phyloP scores from a whole-genome alignment of 1,140 invertebrate genomes.

The Trichonephila inaurata region DNA sequence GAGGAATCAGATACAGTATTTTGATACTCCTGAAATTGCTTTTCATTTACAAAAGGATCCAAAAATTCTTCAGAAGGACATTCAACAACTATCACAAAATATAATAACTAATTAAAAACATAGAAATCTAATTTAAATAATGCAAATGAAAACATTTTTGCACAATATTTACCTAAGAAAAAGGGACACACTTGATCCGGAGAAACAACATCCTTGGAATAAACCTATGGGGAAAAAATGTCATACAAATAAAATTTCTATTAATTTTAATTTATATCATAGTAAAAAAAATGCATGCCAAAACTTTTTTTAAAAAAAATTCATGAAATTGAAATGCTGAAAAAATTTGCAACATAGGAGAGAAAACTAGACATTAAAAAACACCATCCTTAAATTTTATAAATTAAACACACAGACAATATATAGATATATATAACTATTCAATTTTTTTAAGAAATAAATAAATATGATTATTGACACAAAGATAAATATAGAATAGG shows the following conservation, averaged over 20 bases:
- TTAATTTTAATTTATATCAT: no score
- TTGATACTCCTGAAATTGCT: slow-evolving; percentile 84
- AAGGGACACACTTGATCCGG: slow-evolving; percentile 86
- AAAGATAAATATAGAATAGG: no score
- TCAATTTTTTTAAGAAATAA: no score
- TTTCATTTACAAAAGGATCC: slow-evolving; percentile 83
- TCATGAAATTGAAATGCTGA: no score
- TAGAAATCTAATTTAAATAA: neutral
- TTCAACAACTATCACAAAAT: slow-evolving; percentile 87
- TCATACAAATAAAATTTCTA: neutral
- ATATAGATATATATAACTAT: no score
- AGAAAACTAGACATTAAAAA: no score
- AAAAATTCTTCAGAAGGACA: slow-evolving; percentile 88
- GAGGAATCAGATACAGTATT: neutral
- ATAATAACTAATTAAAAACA: neutral
- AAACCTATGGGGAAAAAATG: slow-evolving; percentile 85
- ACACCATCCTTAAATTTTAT: no score
- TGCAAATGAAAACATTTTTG: neutral
- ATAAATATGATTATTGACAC: no score
- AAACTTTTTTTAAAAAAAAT: no score
- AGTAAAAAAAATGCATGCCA: no score
- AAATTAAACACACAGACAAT: no score
- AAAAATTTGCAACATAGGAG: no score
- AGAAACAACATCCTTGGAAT: slow-evolving; percentile 88
- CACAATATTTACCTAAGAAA: slow-evolving; percentile 81